phyloP scores from a whole-genome alignment of 2,113 vertebrate species.

The Chlorodrepanis virens region DNA sequence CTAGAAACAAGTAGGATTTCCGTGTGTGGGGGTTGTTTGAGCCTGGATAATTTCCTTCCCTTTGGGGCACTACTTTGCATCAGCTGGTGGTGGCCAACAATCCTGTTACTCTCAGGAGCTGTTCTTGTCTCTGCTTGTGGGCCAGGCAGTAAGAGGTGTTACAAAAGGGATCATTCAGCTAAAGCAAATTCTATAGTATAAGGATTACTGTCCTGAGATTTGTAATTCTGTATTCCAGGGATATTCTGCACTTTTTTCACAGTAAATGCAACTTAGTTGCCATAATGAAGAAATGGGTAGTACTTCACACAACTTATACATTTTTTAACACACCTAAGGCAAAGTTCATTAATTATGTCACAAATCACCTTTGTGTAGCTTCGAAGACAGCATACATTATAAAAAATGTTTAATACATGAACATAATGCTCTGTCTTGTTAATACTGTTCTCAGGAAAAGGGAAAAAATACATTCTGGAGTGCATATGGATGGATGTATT shows the following conservation, averaged over 20 bases:
- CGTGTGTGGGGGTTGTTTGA: fast-evolving
- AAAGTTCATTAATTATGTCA: not conserved
- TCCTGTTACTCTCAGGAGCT: not conserved
- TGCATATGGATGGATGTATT: not conserved
- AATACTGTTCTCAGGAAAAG: not conserved
- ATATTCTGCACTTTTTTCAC: not conserved
- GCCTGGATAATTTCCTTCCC: not conserved
- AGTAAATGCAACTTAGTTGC: not conserved
- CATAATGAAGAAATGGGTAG: not conserved
- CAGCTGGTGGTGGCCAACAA: not conserved
- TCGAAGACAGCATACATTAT: not conserved
- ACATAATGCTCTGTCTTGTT: not conserved
- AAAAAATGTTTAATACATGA: not conserved
- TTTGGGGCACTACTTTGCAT: not conserved
- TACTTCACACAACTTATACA: not conserved
- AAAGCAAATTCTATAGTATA: not conserved
- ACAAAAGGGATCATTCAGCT: not conserved
- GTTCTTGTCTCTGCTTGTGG: not conserved
- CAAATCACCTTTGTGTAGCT: not conserved
- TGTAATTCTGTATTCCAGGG: not conserved
- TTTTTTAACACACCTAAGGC: slow-evolving; percentile 12
- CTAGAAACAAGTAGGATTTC: not conserved
- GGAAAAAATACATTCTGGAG: not conserved
- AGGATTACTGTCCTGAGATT: not conserved
- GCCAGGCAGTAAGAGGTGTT: not conserved